Evolutionary conservation across 2,113 vertebrate genomes (phyloP).

Genomic region (Echinops telfairi): DNA sequence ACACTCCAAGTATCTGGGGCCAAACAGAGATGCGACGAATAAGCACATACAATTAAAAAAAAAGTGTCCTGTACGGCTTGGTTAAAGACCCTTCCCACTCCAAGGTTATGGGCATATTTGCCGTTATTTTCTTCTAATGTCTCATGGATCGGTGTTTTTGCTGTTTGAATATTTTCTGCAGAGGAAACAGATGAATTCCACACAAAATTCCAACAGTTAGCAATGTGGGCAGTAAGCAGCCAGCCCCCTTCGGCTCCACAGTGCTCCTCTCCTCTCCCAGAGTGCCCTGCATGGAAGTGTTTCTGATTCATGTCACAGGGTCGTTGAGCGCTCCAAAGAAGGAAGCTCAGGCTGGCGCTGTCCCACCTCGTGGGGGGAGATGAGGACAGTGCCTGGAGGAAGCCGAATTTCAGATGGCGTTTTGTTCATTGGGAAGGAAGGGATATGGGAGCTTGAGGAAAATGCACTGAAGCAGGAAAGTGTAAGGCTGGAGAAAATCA

Average conservation of each 20-base stretch:
- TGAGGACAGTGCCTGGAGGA: background rate
- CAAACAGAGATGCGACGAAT: background rate
- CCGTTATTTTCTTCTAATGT: slow-evolving; percentile 17
- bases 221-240: background rate
- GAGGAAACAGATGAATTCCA: background rate
- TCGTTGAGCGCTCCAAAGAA: too few relatives aligned
- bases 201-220: slow-evolving; percentile 18
- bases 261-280: background rate
- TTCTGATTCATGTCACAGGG: background rate
- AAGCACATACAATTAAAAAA: slow-evolving; percentile 3
- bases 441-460: background rate
- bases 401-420: background rate
- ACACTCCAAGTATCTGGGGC: background rate
- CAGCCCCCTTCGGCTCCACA: background rate
- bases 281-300: background rate
- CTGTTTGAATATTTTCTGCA: background rate
- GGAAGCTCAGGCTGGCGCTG: too few relatives aligned
- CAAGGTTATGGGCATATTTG: background rate
- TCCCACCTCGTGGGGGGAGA: background rate
- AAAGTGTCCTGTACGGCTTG: background rate
- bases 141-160: background rate
- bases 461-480: background rate
- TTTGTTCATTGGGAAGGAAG: background rate
- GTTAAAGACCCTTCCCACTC: background rate
- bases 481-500: too few relatives aligned